Evolutionary conservation across 2,888 invertebrate genomes (phyloP), one percentile per base, ranked within the genome.

Genomic region (Rhingia campestris): DNA sequence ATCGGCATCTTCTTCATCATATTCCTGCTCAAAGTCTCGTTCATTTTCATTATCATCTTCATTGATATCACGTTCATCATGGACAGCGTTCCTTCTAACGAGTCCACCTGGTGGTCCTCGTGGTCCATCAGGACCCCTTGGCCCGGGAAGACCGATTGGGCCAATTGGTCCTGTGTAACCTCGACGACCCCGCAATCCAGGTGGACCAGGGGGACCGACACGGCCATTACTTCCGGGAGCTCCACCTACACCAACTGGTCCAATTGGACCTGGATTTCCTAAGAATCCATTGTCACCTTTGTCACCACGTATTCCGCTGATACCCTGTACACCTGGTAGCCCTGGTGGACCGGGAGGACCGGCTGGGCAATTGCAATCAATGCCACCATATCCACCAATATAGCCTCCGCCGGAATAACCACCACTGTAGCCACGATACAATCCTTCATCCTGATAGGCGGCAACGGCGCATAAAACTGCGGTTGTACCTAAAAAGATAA

Each of bases 181-280:
- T 22, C 22, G 67, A 2, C 58, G 54, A 6, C 87, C 87, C 64
- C 85, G 80, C 10, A 85, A 86, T 0, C 87, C 88, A 7, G 84
- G 72, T 9, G 86, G 69, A 4, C 87, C 88, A 0, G 75, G 47
- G 12, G 81, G 86, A 3, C 87, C 88, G 6, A 80, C 10, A 1
- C 56, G 10, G 22, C 81, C 81, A 9, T 39, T 7, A 32, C 10
- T 4, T 0, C 80, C 79, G 6, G 30, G 3, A 10, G 79, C 30
- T 7, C 87, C 87, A n/a, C 61, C 59, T 12, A 81, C 86, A 6
- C 87, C 88, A 14, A 73, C 32, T 3, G 69, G n/a, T 41, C 81
- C 81, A 3, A 12, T 7, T 49, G 41, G 43, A 1, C 80, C 80
- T 6, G 49, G 30, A 64, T 69, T 47, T 4, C 85, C 85, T 2